Base-by-base conservation (phyloP, 2,113 vertebrate species). In the Hucho hucho region DNA sequence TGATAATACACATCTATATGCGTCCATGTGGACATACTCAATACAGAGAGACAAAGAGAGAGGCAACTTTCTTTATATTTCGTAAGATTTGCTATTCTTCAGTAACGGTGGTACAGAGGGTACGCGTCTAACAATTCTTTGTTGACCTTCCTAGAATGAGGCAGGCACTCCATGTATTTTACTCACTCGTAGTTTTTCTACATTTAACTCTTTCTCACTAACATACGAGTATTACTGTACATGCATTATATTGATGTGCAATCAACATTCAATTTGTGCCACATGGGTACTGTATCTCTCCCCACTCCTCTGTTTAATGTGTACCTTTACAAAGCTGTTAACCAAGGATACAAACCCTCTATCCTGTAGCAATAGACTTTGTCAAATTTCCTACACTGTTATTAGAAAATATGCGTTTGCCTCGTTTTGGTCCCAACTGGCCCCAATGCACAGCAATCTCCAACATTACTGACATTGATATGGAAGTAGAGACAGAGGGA, bases 361-460 rank as follows among this genome's bases (percentile, higher is more conserved):
- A 47, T 73, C 76, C 73, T 72, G 82, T 86, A 89, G 89, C 88
- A 90, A 85, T 88, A 87, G 73, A 65, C 77, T 74, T 68, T 79
- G 74, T 87, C 43, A 76, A 73, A 77, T 75, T 65, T 74, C 22
- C 75, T 82, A 28, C 80, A 66, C 75, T 75, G n/a, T 66, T 78
- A 75, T 77, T 84, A 82, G 69, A 78, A 53, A 18, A 73, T 24
- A 70, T 65, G 72, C n/a, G 78, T 64, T 24, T 75, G 61, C 67
- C 67, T 77, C 28, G 14, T 29, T 46, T 69, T 43, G 32, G 37
- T 46, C 2, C 32, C 6, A 68, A 22, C 66, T 37, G 18, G 29
- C 16, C 49, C 47, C 53, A 56, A 56, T 56, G 16, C 53, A 56
- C 20, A 16, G 49, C 18, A 18, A 16, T 20, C 49, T 56, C 49